Conservation (phyloP, 2,113 vertebrate genomes). For the Phaethon lepturus region DNA sequence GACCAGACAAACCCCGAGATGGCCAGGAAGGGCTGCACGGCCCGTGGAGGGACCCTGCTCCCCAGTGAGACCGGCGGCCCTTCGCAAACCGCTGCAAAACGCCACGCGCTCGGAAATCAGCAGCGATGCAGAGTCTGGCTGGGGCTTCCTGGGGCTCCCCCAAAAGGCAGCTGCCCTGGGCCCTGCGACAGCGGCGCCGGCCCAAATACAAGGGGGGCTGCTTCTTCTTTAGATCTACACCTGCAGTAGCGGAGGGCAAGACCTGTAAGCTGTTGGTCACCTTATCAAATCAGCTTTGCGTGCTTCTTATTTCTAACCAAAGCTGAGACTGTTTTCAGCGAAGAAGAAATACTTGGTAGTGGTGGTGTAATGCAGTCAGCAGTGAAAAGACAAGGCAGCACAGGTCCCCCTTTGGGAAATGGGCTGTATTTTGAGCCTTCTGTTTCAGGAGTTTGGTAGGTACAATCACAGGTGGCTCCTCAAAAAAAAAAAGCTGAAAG, state of each 20-base stretch:
- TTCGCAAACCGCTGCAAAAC: too few relatives aligned
- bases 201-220: not conserved
- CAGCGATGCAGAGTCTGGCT: accelerated
- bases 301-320: not conserved
- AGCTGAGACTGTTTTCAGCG: not conserved
- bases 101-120: not conserved
- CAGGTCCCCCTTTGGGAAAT: not conserved
- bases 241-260: not conserved
- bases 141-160: not conserved
- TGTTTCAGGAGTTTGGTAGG: not conserved
- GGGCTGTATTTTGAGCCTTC: not conserved
- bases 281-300: not conserved
- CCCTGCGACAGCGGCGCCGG: not conserved
- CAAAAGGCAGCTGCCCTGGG: not conserved
- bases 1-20: accelerated
- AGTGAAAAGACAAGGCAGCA: not conserved
- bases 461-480: not conserved
- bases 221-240: too few relatives aligned
- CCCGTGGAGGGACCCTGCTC: not conserved
- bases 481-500: not conserved
- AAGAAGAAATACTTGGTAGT: accelerated
- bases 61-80: accelerated
- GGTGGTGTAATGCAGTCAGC: not conserved
- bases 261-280: accelerated
- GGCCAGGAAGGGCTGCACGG: not conserved